phyloP scores from a whole-genome alignment of 2,888 invertebrate genomes.

The Agrilus cyanescens region DNA sequence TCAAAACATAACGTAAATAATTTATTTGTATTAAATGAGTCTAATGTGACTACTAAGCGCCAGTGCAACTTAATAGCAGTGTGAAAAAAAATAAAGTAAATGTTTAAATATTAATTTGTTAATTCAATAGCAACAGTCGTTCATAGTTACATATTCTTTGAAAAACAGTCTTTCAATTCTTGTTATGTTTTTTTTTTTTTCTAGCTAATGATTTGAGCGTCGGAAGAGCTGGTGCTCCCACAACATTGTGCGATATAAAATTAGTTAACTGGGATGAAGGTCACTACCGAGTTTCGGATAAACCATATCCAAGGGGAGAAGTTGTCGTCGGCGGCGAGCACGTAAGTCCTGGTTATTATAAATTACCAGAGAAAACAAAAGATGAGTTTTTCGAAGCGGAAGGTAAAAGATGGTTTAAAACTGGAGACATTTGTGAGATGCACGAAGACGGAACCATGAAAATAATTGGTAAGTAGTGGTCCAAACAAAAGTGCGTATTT shows the following conservation, averaged over 20 bases:
- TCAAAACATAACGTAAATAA: background rate
- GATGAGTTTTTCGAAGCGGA: constrained; percentile 80
- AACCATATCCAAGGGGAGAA: constrained; percentile 74
- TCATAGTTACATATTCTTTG: no score
- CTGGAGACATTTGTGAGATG: constrained; percentile 93
- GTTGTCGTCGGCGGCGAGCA: constrained; percentile 70
- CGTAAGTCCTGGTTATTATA: constrained; percentile 90
- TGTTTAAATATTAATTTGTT: no score
- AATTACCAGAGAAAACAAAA: constrained; percentile 72
- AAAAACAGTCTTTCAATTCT: no score
- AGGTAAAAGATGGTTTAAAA: constrained; percentile 84
- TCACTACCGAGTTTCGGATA: constrained; percentile 76
- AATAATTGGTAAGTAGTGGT: constrained; percentile 88
- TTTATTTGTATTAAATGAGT: no score
- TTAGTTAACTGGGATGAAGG: constrained; percentile 93
- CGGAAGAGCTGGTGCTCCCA: constrained; percentile 82
- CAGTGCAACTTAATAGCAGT: no score
- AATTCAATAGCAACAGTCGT: no score
- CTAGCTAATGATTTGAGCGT: constrained; percentile 39
- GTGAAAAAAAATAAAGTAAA: no score
- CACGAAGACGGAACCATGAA: constrained; percentile 88
- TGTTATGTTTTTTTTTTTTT: constrained; percentile 14
- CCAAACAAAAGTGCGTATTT: no score
- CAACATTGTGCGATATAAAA: constrained; percentile 71
- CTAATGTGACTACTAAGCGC: no score